Percentiles rank a stretch among this genome's conserved stretches.
These are phyloP conservation scores for Microctenopoma stevenorrisi DNA, from an alignment of 2,797 vertebrate species.

Conservation along the genomic window DNA sequence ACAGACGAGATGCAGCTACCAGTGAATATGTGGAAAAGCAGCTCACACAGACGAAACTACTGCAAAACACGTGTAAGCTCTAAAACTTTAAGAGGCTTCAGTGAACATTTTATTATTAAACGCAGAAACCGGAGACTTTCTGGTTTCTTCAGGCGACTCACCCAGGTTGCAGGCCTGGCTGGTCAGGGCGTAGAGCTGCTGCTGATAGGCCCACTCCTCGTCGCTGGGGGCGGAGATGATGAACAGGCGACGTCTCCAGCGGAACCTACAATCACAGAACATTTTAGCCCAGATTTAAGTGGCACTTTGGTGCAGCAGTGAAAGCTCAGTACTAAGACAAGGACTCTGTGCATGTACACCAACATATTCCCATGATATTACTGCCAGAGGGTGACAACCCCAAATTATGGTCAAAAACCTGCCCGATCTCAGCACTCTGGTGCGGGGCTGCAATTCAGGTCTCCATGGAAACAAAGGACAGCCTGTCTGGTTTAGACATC, in stretches of 20 bases:
- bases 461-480: constrained; percentile 64
- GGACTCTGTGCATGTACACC: constrained; percentile 16
- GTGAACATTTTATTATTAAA: no score
- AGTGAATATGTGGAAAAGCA: no score
- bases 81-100: no score
- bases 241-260: constrained; percentile 96
- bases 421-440: constrained; percentile 43
- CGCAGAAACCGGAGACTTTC: no score
- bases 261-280: constrained; percentile 86
- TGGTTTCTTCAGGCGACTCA: constrained; percentile 73
- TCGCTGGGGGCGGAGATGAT: constrained; percentile 95
- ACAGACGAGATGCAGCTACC: no score
- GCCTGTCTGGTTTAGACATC: constrained; percentile 33
- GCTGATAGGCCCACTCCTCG: constrained; percentile 99
- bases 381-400: constrained; percentile 56
- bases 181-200: constrained; percentile 93
- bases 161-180: constrained; percentile 99
- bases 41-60: no score
- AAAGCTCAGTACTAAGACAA: constrained; percentile 37
- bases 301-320: constrained; percentile 42
- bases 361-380: constrained; percentile 47
- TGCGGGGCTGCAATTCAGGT: constrained; percentile 35
- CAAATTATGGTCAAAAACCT: constrained; percentile 57
- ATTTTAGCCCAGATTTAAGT: constrained; percentile 47
- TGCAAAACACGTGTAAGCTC: no score